These are phyloP conservation scores for Epinephelus awoara DNA, from an alignment of 2,797 vertebrate species.

Conservation along the genomic window DNA sequence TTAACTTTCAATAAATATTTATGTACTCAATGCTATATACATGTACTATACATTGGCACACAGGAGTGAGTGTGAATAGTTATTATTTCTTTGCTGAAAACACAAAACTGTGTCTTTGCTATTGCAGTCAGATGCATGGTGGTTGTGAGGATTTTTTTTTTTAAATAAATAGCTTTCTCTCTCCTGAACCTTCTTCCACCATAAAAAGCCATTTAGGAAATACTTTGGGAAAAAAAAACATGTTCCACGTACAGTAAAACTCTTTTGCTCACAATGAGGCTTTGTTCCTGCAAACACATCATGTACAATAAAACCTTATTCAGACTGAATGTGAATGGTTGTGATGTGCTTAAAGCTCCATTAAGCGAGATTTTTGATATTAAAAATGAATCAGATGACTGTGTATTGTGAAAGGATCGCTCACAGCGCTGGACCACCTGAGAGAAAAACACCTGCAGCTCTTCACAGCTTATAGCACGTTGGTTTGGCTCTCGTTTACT, in stretches of 20 bases:
- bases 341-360: constrained; percentile 26
- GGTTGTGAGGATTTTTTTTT: constrained; percentile 77
- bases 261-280: constrained; percentile 28
- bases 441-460: constrained; percentile 10
- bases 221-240: constrained; percentile 26
- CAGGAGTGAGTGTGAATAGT: constrained; percentile 81
- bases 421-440: background rate
- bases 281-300: constrained; percentile 31
- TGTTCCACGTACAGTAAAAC: constrained; percentile 53
- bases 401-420: background rate
- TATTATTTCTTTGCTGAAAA: constrained; percentile 72
- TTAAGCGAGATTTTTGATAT: constrained; percentile 24
- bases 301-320: constrained; percentile 3
- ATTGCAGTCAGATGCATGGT: constrained; percentile 92
- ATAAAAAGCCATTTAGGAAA: constrained; percentile 66
- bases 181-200: constrained; percentile 56
- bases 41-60: constrained; percentile 90
- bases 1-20: constrained; percentile 95
- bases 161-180: constrained; percentile 83
- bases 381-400: background rate
- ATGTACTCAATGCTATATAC: constrained; percentile 93
- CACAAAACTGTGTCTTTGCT: constrained; percentile 80
- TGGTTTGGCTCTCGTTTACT: background rate
- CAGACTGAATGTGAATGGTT: background rate
- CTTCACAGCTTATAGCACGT: background rate